Evolutionary conservation across 2,797 vertebrate species (phyloP), one percentile per base, ranked within the genome.

Genomic region (Melanotaenia trifasciata): DNA sequence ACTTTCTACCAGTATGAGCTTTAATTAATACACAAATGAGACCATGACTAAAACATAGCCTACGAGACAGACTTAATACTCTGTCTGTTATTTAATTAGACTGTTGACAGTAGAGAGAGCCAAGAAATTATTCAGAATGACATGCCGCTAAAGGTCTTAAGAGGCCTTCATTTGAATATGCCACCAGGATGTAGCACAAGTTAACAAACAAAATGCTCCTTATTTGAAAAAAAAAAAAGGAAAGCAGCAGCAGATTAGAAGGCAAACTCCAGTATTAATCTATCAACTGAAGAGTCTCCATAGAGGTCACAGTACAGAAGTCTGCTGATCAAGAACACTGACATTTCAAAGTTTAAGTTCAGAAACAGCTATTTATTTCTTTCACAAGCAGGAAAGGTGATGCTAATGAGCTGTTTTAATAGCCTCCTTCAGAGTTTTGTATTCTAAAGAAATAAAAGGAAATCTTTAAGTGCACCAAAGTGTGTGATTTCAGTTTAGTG

Each of bases 381-480:
- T 76, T 54, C 47, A 43, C 22, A 3, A 63, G 43, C 69, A 60
- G 67, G 61, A 84, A 80, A 86, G 75, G 67, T 78, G 76, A 67
- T 1, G 65, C 81, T 76, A 83, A 85, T 75, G 69, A 80, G 64
- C 59, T 59, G 78, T 67, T 88, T 89, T 81, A 88, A 88, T 72
- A 58, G 54, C 45, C 60, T 71, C 54, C 66, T 62, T 59, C 57
- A 36, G 56, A 70, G 43, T 35, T 43, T 32, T 56, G 50, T 35
- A 76, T 72, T 81, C 64, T 72, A 80, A 58, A 73, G 58, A 86
- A 83, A 67, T 76, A 63, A 80, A 79, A 57, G 62, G 70, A 79
- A 72, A 79, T 81, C 69, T 70, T 13, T 1, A 78, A 73, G 43
- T 51, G 47, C 24, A 22, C 8, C 45, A 65, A 63, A 18, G 56